phyloP scores from a whole-genome alignment of 2,888 invertebrate species.

The Platyscelio sp. region DNA sequence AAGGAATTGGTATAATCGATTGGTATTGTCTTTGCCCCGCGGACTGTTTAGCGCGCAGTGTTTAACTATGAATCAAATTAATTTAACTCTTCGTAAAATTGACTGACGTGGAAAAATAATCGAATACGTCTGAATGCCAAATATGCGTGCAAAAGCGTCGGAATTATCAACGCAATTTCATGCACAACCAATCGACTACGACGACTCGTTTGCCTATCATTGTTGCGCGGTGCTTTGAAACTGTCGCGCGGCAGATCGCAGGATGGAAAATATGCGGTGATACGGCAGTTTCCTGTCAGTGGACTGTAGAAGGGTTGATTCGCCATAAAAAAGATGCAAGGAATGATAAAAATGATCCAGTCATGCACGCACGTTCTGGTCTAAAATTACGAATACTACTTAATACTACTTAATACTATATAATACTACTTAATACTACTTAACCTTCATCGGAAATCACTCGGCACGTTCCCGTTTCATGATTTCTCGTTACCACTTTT shows the following conservation, averaged over 20 bases:
- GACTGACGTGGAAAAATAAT: conserved; percentile 54
- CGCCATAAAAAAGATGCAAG: conserved; percentile 51
- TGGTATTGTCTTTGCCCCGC: not conserved
- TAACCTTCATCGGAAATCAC: conserved; percentile 33
- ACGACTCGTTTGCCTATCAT: conserved; percentile 66
- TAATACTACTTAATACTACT: too few species aligned
- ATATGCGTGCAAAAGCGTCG: conserved; percentile 52
- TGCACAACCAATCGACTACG: conserved; percentile 66
- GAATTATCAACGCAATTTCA: conserved; percentile 66
- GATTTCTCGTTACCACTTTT: conserved; percentile 26
- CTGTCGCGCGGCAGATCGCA: conserved; percentile 51
- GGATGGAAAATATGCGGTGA: conserved; percentile 62
- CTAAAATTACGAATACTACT: too few species aligned
- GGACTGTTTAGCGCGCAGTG: not conserved
- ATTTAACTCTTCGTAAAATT: conserved; percentile 44
- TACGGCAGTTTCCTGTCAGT: conserved; percentile 64
- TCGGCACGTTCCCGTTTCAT: conserved; percentile 15
- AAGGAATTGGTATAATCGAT: conserved; percentile 26
- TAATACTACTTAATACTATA: too few species aligned
- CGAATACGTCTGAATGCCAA: conserved; percentile 43
- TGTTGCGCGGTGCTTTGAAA: conserved; percentile 64
- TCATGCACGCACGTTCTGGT: not conserved
- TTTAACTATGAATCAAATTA: conserved; percentile 43
- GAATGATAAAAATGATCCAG: conserved; percentile 42
- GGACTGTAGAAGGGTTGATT: conserved; percentile 25